Evolutionary conservation across 2,888 invertebrate genomes (phyloP), one percentile per base, ranked within the genome.

Genomic region (Lampropteryx suffumata): DNA sequence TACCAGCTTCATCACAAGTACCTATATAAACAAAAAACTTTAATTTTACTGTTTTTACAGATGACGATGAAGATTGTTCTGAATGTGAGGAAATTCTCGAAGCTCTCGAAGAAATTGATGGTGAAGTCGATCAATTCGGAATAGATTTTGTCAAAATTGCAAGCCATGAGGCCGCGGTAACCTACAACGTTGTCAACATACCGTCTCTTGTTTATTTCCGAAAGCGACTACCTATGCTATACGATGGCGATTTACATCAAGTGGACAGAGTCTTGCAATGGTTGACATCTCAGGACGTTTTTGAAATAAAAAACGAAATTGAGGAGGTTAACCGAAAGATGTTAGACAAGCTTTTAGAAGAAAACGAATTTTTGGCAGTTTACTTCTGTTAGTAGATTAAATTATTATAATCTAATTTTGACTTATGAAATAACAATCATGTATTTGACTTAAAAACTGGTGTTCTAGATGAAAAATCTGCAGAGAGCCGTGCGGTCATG

Each of bases 311-410:
- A 90, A 98, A 97, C 75, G 98, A 98, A 92, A 98, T 98, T 72
- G 98, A 98, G 80, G 98, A 98, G 79, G 98, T 99, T 6, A 98
- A 98, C 82, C 94, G 96, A 57, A 98, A 98, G 87, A 98, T 98
- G 97, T 91, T 98, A 69, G 98, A 98, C 73, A 98, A 98, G 85
- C 89, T 98, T 12, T 85, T 98, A 43, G 97, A 98, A 63, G 98
- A 98, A 79, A 98, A 98, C 69, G 98, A 98, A 87, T 98, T 97
- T 75, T 91, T 99, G 40, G 96, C 98, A 4, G 98, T 99, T 44
- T 98, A 96, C 80, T 98, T 98, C 82, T 99, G 98, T 98, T 92
- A 94, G 96, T 93, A 57, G 3, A 2, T 17, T 3, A 3, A 17
- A 2, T 17, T 17, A 17, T 17, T 17, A 17, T 4, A 17, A 2